Evolutionary conservation across 1,140 invertebrate genomes (phyloP).

Genomic region (Cydia strobilella): DNA sequence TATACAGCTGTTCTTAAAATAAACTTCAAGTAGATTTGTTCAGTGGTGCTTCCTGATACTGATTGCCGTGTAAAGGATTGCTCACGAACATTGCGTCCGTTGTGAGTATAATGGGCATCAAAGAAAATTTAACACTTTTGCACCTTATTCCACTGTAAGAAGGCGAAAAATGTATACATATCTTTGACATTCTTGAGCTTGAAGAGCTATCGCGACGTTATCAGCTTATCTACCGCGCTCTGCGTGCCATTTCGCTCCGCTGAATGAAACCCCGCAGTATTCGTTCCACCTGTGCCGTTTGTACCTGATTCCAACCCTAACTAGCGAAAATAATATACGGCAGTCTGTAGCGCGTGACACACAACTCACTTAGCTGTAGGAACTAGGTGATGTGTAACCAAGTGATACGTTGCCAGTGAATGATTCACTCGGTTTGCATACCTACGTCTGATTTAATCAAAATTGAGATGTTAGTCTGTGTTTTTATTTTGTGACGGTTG

Average conservation of each 20-base stretch:
- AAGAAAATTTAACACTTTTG: background rate
- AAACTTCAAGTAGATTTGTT: slow-evolving; percentile 19
- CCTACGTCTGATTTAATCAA: slow-evolving; percentile 38
- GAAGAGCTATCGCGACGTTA: slow-evolving; percentile 65
- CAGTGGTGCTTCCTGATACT: slow-evolving; percentile 22
- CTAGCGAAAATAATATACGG: slow-evolving; percentile 53
- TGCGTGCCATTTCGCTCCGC: slow-evolving; percentile 62
- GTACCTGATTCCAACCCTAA: slow-evolving; percentile 49
- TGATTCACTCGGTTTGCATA: slow-evolving; percentile 40
- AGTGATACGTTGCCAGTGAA: slow-evolving; percentile 40
- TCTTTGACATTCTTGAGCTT: slow-evolving; percentile 33
- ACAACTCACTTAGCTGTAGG: slow-evolving; percentile 37
- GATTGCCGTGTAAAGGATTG: slow-evolving; percentile 28
- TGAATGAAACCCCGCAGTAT: slow-evolving; percentile 54
- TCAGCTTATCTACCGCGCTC: slow-evolving; percentile 72
- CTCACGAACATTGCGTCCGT: slow-evolving; percentile 46
- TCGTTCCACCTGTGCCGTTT: slow-evolving; percentile 48
- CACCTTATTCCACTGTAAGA: background rate
- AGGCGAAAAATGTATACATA: slow-evolving; percentile 34
- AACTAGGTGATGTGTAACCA: slow-evolving; percentile 45
- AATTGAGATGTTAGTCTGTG: slow-evolving; percentile 35
- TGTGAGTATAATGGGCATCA: background rate
- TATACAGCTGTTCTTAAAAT: slow-evolving; percentile 19
- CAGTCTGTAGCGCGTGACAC: slow-evolving; percentile 47
- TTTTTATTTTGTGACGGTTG: slow-evolving; percentile 26